Base-by-base conservation (phyloP, 2,113 vertebrate genomes). In the Lanius collurio region DNA sequence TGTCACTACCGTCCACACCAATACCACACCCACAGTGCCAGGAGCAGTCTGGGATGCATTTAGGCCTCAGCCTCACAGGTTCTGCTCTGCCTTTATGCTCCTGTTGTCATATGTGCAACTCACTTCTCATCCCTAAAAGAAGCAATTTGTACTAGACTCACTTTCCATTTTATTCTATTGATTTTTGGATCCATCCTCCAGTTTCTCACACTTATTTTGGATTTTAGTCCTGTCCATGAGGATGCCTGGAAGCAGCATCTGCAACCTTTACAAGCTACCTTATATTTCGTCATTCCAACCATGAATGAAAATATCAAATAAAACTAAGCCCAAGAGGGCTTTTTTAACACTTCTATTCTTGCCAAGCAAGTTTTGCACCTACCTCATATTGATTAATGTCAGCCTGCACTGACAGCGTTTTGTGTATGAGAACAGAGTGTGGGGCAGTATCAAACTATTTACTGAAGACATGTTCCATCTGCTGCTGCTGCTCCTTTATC, bases 331-430 rank as follows among this genome's bases (percentile, higher is more conserved):
- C 59, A 74, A 20, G 47, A 55, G 56, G 52, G 15, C 5, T 90
- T 11, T 78, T 69, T 7, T 50, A 68, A 35, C 91, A 64, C 10
- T 71, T 37, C 5, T 37, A 10, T 41, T 21, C 64, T 74, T 52
- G 39, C 53, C 50, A 68, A 69, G 50, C 50, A 67, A 83, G 44
- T 85, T 91, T 70, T 84, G 46, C 56, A 57, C 65, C 79, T 82
- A 71, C 47, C 39, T 78, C 35, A 0, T 50, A 46, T 18, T 0
- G 0, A 41, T 78, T 44, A 65, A 31, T 0, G 0, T 41, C 69
- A 70, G 60, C 37, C 39, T 0, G 1, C 42, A 1, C 13, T n/a
- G 68, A 12, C 33, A 53, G 49, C 33, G 37, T 41, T 67, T 37
- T 35, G 18, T 21, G 1, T n/a, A 11, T 22, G 52, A 59, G 19